These are phyloP conservation scores for Eulemur coronatus DNA, from an alignment of 2,797 vertebrate species.

Conservation along the genomic window DNA sequence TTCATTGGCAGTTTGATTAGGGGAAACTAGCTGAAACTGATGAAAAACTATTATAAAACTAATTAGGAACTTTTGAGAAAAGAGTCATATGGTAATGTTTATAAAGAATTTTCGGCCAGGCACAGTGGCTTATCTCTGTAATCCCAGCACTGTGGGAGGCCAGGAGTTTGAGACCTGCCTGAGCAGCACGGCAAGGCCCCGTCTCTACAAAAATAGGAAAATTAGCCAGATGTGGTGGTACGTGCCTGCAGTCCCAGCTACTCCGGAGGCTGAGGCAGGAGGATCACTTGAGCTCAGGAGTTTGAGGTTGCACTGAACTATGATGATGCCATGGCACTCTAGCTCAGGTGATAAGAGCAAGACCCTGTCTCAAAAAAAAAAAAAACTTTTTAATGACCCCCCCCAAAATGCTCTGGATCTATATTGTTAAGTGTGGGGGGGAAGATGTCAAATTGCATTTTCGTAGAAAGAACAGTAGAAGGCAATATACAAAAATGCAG, in stretches of 20 bases:
- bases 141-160: not conserved
- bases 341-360: not conserved
- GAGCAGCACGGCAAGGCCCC: not conserved
- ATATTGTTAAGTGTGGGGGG: not conserved
- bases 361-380: not conserved
- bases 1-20: not conserved
- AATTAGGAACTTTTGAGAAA: conserved; percentile 14
- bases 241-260: not conserved
- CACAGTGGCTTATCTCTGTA: not conserved
- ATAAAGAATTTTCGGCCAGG: not conserved
- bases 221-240: not conserved
- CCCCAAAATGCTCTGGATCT: not conserved
- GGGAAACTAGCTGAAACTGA: not conserved
- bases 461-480: not conserved
- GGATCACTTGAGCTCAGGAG: not conserved
- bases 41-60: not conserved
- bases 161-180: not conserved
- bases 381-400: not conserved
- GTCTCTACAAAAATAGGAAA: not conserved
- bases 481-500: not conserved
- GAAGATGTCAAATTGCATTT: not conserved
- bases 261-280: not conserved
- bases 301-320: not conserved
- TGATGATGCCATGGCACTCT: not conserved
- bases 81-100: not conserved